These are phyloP conservation scores for Coilia nasus DNA, from an alignment of 2,797 vertebrate species.

Conservation along the genomic window DNA sequence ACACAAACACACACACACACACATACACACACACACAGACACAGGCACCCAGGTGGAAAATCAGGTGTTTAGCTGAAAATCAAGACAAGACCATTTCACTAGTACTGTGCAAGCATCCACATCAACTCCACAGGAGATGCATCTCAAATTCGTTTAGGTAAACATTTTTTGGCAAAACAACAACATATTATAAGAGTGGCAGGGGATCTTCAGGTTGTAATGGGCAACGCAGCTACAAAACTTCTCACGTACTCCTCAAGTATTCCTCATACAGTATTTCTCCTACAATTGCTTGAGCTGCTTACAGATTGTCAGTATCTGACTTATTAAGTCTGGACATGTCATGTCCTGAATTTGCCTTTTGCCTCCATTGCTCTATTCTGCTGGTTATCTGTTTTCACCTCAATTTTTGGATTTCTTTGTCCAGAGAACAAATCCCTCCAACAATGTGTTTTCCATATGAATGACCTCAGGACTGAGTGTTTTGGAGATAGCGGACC, in stretches of 20 bases:
- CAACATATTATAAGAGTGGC: not conserved
- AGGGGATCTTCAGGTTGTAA: no score
- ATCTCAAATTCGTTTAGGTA: not conserved
- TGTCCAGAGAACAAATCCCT: slow-evolving; percentile 9
- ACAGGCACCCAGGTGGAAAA: not conserved
- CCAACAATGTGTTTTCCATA: not conserved
- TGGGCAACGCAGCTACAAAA: not conserved
- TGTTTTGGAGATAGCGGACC: not conserved
- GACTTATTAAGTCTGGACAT: not conserved
- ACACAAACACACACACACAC: not conserved
- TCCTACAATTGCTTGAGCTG: not conserved
- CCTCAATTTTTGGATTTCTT: slow-evolving; percentile 10
- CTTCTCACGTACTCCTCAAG: not conserved
- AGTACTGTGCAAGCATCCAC: not conserved
- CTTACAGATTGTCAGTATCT: not conserved
- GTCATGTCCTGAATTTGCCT: not conserved
- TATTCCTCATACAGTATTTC: not conserved
- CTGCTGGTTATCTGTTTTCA: not conserved
- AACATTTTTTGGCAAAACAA: not conserved
- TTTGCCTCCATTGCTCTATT: not conserved
- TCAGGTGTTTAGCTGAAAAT: not conserved
- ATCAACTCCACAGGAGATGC: not conserved
- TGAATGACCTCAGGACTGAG: not conserved
- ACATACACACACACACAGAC: not conserved
- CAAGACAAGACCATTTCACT: not conserved